These are phyloP conservation scores for Cherax quadricarinatus DNA, from an alignment of 1,140 invertebrate genomes.

Conservation along the genomic window DNA sequence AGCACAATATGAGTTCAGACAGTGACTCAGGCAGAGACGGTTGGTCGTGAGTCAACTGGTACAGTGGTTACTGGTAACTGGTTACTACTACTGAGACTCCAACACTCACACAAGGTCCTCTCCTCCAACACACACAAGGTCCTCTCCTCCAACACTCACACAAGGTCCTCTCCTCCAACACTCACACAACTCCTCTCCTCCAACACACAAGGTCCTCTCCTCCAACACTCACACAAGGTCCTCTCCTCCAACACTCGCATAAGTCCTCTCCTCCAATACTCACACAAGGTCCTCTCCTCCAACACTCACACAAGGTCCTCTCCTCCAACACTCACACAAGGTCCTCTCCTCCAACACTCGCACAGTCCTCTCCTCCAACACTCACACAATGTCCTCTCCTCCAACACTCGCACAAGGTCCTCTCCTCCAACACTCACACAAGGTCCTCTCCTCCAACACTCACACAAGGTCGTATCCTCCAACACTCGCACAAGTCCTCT, in stretches of 20 bases:
- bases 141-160: background rate
- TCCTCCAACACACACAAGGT: background rate
- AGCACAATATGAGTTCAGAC: no score
- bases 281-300: background rate
- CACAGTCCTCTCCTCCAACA: background rate
- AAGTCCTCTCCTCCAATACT: background rate
- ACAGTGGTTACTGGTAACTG: no score
- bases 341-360: background rate
- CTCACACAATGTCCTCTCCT: background rate
- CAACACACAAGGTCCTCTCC: background rate
- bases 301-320: background rate
- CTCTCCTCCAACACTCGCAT: background rate
- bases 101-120: background rate
- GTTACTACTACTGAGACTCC: no score
- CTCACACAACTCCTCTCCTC: background rate
- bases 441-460: background rate
- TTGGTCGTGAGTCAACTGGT: no score
- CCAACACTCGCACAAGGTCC: background rate
- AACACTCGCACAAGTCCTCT: no score
- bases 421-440: background rate
- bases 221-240: background rate
- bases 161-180: background rate
- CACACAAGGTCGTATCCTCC: background rate
- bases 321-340: background rate
- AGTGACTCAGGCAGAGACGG: no score